Evolutionary conservation across 2,113 vertebrate genomes (phyloP).

Genomic region (Lota lota): DNA sequence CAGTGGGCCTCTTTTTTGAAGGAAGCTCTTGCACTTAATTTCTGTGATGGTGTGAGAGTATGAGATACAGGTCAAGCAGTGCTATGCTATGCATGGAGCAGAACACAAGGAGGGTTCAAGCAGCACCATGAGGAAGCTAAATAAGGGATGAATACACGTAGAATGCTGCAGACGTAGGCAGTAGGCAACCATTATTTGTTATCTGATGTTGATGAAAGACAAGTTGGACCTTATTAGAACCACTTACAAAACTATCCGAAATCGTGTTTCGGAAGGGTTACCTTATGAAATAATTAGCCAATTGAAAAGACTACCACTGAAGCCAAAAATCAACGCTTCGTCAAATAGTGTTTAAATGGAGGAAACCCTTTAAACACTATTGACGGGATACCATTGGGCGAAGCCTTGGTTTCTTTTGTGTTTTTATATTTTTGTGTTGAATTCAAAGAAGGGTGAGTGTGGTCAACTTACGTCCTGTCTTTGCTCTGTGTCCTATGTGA

Average conservation of each 20-base stretch:
- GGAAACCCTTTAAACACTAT: neutral
- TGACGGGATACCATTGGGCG: neutral
- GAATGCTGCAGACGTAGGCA: too few relatives aligned
- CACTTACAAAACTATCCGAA: too few relatives aligned
- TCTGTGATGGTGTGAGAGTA: neutral
- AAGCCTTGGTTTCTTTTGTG: neutral
- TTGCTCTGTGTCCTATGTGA: conserved; percentile 10
- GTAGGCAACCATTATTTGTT: too few relatives aligned
- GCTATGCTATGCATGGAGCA: neutral
- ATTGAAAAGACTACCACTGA: neutral
- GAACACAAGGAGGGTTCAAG: neutral
- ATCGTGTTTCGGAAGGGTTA: too few relatives aligned
- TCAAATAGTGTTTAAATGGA: neutral
- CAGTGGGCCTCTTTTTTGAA: neutral
- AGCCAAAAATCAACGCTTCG: neutral
- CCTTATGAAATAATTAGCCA: too few relatives aligned
- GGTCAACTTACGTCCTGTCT: conserved; percentile 33
- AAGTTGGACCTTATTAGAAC: too few relatives aligned
- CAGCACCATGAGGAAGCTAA: neutral
- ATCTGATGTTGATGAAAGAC: too few relatives aligned
- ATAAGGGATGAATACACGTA: too few relatives aligned
- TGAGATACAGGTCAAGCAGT: neutral
- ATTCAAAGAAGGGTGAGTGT: neutral
- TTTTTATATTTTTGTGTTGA: too few relatives aligned
- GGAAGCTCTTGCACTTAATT: neutral